Percentiles rank a stretch among this genome's conserved stretches.
Evolutionary conservation across 2,113 vertebrate species (phyloP).

Genomic region (Neogobius melanostomus): DNA sequence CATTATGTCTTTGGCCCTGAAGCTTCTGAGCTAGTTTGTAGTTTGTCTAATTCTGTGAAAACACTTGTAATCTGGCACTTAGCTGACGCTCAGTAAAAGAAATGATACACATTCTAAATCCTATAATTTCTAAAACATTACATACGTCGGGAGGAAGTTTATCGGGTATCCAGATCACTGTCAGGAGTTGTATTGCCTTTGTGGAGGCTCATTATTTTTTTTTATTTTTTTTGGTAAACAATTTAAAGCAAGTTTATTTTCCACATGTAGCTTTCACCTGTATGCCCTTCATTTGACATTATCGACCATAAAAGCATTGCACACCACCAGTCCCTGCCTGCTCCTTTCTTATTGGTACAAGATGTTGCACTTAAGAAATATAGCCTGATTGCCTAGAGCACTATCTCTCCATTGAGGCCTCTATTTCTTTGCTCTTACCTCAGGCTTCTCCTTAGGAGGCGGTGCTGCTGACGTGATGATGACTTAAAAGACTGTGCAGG

Average conservation of each 20-base stretch:
- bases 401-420: constrained; percentile 10
- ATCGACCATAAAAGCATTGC: neutral
- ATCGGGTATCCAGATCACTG: no score
- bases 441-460: constrained; percentile 40
- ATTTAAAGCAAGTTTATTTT: neutral
- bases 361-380: constrained; percentile 24
- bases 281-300: neutral
- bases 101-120: no score
- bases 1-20: neutral
- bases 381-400: constrained; percentile 22
- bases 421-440: constrained; percentile 46
- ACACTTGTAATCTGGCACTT: neutral
- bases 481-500: constrained; percentile 67
- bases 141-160: no score
- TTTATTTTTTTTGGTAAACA: no score
- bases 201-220: no score
- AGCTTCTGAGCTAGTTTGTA: neutral
- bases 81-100: no score
- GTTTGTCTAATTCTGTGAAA: neutral
- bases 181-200: no score
- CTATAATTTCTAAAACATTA: no score
- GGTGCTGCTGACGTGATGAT: constrained; percentile 58
- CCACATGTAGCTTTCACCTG: neutral
- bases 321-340: neutral
- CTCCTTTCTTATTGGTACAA: constrained; percentile 4